A percentile compares a stretch with the other conserved stretches of the same genome.
phyloP scores from a whole-genome alignment of 2,888 invertebrate species.

The Cetonia aurata region DNA sequence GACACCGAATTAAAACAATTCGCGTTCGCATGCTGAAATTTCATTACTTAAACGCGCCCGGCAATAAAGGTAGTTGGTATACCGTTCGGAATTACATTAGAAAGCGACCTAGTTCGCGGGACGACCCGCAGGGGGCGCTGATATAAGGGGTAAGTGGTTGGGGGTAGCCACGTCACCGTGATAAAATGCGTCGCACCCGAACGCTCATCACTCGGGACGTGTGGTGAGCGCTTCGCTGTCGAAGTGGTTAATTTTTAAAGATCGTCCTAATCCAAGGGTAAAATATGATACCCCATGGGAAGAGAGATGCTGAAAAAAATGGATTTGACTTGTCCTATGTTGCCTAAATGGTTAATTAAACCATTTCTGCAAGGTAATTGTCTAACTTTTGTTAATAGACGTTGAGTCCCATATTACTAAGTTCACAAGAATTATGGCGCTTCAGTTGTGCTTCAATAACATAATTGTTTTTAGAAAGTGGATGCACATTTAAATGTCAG shows the following conservation, averaged over 20 bases:
- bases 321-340: not conserved
- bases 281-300: constrained; percentile 10
- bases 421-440: no score
- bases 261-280: constrained; percentile 20
- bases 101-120: constrained; percentile 15
- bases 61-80: constrained; percentile 31
- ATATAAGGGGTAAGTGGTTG: not conserved
- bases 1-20: constrained; percentile 41
- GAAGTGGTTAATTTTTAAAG: constrained; percentile 37
- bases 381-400: not conserved
- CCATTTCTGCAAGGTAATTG: not conserved
- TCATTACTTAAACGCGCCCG: constrained; percentile 36
- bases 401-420: no score
- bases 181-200: constrained; percentile 26
- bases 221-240: not conserved
- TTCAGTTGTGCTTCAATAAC: no score
- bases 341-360: constrained; percentile 9
- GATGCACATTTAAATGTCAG: no score
- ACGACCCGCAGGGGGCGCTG: not conserved
- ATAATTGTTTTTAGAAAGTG: no score
- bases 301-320: not conserved
- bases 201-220: not conserved
- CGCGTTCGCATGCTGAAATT: constrained; percentile 38
- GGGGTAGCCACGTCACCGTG: constrained; percentile 23
- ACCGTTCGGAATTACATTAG: constrained; percentile 20